Percentiles rank a stretch among this genome's conserved stretches.
These are phyloP conservation scores for Falco concolor DNA, from an alignment of 2,797 vertebrate genomes.

Conservation along the genomic window DNA sequence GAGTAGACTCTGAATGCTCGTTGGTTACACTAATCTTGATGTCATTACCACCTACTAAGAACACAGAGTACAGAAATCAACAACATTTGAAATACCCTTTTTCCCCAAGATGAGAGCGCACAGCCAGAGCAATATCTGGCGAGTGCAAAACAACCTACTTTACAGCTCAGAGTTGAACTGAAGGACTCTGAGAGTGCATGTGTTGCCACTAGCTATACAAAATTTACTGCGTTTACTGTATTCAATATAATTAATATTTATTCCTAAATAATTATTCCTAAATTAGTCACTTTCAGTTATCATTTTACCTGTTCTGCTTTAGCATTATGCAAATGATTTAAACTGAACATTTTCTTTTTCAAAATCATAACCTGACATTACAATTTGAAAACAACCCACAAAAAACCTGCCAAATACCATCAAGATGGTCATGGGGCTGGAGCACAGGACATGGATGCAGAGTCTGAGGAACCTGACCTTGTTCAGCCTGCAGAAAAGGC, in stretches of 20 bases:
- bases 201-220: not conserved
- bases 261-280: not conserved
- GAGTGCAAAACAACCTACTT: not conserved
- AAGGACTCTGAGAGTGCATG: not conserved
- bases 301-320: not conserved
- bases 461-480: not conserved
- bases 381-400: not conserved
- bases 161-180: not conserved
- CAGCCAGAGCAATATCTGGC: not conserved
- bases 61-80: not conserved
- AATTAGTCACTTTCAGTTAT: not conserved
- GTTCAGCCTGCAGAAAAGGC: not conserved
- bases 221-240: not conserved
- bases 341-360: not conserved
- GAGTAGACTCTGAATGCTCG: conserved; percentile 90
- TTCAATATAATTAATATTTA: not conserved
- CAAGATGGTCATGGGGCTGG: not conserved
- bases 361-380: not conserved
- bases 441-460: not conserved
- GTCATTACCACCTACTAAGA: conserved; percentile 80
- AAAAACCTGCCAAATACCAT: not conserved
- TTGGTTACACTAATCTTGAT: conserved; percentile 98
- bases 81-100: not conserved
- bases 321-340: not conserved
- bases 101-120: not conserved